These are phyloP conservation scores for Troides aeacus DNA, from an alignment of 2,888 invertebrate species.

Conservation along the genomic window DNA sequence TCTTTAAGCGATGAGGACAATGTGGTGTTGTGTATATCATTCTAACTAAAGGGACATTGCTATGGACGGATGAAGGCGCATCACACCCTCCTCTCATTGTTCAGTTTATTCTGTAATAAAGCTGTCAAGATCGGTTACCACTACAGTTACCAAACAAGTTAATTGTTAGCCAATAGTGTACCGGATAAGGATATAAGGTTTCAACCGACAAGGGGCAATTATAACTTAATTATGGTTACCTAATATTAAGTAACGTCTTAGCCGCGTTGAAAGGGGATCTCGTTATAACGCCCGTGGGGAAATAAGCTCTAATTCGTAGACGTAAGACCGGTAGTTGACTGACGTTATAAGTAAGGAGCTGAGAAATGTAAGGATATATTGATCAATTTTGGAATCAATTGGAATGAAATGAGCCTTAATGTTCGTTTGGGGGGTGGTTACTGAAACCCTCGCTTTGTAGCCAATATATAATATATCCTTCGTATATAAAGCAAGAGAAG, in stretches of 20 bases:
- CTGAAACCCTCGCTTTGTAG: background rate
- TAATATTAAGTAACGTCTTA: conserved; percentile 5
- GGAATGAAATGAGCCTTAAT: background rate
- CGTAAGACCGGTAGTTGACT: background rate
- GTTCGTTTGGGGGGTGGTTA: background rate
- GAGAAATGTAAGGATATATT: background rate
- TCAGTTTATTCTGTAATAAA: background rate
- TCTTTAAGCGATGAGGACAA: no score
- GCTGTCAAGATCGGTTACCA: background rate
- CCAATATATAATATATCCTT: no score
- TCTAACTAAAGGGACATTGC: no score
- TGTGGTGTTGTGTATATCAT: no score
- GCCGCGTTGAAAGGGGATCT: background rate
- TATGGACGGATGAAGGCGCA: no score
- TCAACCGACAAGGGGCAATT: background rate
- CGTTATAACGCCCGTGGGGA: background rate
- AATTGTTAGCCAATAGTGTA: conserved; percentile 3
- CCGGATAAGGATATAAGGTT: background rate
- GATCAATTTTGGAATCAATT: background rate
- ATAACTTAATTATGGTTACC: conserved; percentile 14
- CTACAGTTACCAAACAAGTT: background rate
- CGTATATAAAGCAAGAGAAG: no score
- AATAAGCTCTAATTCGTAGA: background rate
- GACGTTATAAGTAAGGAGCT: background rate
- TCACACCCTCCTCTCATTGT: background rate